Conservation (phyloP, 2,113 vertebrate species). For the Mastomys coucha region DNA sequence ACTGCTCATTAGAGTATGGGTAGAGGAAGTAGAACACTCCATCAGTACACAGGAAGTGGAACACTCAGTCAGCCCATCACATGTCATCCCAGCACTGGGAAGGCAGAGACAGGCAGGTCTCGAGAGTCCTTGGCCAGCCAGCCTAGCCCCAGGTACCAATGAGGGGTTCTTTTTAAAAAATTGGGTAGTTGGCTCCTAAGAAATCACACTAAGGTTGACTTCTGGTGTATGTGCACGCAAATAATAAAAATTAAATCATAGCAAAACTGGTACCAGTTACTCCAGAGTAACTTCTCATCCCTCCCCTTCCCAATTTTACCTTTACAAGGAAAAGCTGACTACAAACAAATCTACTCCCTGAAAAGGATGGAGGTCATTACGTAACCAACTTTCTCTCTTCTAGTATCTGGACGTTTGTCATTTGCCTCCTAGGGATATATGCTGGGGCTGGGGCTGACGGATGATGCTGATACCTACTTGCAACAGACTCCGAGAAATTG, state of each 20-base stretch:
- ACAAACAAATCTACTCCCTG: background rate
- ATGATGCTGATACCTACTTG: background rate
- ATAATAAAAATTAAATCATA: background rate
- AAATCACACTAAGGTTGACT: background rate
- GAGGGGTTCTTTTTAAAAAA: background rate
- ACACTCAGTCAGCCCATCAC: background rate
- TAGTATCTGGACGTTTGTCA: background rate
- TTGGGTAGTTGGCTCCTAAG: background rate
- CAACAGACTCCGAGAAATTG: background rate
- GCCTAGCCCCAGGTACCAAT: background rate
- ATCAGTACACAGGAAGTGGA: no score
- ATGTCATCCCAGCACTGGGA: background rate
- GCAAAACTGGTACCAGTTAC: conserved; percentile 19
- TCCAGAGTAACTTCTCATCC: conserved; percentile 34
- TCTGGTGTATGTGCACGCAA: background rate
- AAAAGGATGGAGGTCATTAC: background rate
- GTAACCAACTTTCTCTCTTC: conserved; percentile 10
- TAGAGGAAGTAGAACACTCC: background rate
- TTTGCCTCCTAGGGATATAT: background rate
- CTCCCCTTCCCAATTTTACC: background rate
- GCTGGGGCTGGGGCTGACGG: background rate
- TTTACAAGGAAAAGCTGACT: background rate
- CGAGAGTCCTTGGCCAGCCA: background rate
- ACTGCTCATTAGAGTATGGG: conserved; percentile 19
- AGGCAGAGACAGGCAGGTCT: background rate